phyloP scores from a whole-genome alignment of 2,113 vertebrate species.

The Centropus unirufus region DNA sequence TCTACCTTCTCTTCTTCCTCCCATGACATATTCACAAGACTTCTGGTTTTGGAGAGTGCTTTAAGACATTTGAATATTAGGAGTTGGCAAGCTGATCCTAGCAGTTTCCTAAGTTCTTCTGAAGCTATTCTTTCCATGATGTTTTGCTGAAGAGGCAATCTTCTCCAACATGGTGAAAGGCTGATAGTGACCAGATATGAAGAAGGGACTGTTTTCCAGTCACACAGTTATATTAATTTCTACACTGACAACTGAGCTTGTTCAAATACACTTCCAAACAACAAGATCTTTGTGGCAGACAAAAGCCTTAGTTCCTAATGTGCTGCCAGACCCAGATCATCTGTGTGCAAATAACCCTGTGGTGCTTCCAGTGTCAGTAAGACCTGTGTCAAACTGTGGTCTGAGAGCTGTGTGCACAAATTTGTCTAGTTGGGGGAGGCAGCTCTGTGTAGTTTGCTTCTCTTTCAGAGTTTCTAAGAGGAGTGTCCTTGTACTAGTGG shows the following conservation, averaged over 20 bases:
- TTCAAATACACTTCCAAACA: neutral
- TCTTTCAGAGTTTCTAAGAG: neutral
- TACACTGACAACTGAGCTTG: neutral
- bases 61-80: neutral
- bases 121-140: neutral
- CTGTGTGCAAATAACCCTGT: neutral
- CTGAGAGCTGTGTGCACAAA: neutral
- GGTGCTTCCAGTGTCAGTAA: neutral
- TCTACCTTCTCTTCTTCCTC: neutral
- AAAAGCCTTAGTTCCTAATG: neutral
- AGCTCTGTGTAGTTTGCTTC: neutral
- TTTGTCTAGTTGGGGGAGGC: neutral
- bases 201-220: neutral
- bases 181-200: neutral
- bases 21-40: neutral
- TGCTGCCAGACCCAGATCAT: neutral
- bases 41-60: neutral
- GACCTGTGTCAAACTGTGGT: neutral
- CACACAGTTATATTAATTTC: neutral
- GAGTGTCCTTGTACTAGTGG: neutral
- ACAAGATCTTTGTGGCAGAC: neutral
- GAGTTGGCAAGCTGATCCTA: neutral
- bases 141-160: neutral
- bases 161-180: neutral
- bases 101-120: neutral